These are phyloP conservation scores for Drosophila orena DNA, from an alignment of 1,140 invertebrate genomes.

Conservation along the genomic window DNA sequence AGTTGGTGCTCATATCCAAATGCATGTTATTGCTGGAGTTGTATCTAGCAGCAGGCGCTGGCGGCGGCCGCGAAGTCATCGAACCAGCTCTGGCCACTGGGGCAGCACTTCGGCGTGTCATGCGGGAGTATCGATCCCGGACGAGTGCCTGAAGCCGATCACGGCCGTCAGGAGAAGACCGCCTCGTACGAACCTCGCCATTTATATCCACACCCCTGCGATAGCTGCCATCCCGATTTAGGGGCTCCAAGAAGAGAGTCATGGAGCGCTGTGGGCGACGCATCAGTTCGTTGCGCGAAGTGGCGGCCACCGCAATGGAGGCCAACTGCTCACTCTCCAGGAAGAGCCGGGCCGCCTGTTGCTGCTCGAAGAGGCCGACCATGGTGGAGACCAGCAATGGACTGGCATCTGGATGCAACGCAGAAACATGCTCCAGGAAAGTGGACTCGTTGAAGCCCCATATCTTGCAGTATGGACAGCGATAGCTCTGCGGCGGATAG, in stretches of 20 bases:
- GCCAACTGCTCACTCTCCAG: constrained; percentile 71
- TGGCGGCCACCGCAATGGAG: constrained; percentile 49
- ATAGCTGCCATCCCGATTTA: constrained; percentile 72
- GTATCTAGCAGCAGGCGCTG: neutral
- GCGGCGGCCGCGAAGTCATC: neutral
- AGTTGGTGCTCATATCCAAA: neutral
- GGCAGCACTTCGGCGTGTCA: neutral
- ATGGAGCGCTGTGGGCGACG: constrained; percentile 40
- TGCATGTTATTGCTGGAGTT: neutral
- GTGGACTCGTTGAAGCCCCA: constrained; percentile 74
- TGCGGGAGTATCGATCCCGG: constrained; percentile 1
- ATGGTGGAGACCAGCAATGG: constrained; percentile 64
- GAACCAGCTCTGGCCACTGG: neutral
- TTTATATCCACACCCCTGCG: constrained; percentile 4
- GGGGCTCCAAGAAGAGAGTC: constrained; percentile 51
- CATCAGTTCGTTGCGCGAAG: constrained; percentile 58
- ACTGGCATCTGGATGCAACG: constrained; percentile 50
- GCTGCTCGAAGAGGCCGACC: constrained; percentile 64
- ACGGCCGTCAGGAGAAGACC: neutral
- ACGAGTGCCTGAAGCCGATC: constrained; percentile 4
- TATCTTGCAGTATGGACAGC: constrained; percentile 68
- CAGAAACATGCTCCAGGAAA: constrained; percentile 64
- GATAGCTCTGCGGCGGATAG: constrained; percentile 70
- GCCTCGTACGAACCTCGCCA: neutral
- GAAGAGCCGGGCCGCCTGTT: constrained; percentile 64